Evolutionary conservation across 2,113 vertebrate genomes (phyloP), one percentile per base, ranked within the genome.

Genomic region (Caranx melampygus): DNA sequence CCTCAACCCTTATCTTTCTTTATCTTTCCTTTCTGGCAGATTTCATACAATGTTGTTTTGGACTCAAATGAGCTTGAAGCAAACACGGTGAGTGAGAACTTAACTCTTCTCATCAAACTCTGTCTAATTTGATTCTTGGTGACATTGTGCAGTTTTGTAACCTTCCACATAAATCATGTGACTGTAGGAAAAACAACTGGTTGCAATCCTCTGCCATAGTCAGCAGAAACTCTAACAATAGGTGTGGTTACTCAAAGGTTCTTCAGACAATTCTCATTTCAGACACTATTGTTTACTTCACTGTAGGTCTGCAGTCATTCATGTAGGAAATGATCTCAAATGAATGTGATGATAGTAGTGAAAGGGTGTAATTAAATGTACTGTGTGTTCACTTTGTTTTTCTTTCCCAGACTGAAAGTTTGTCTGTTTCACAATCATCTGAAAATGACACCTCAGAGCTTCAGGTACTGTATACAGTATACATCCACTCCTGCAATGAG

Each of bases 391-490:
- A 31, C 40, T 61, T 66, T 73, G 16, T 45, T 81, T 75, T 70
- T 71, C 70, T 80, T 57, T 59, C n/a, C 45, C 84, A 93, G 91
- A 91, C 85, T 55, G 85, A 84, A 71, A 90, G 82, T 72, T 26
- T 82, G 45, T 88, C 89, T 65, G 34, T 66, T 89, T 89, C 88
- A 21, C 82, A 89, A 72, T 91, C 90, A 4, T 73, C 86, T 79
- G 87, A 92, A 88, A 92, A 90, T 84, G 67, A 72, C 76, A 89
- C 89, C 26, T 79, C 87, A 44, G 83, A 84, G 61, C 3, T 87
- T 40, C 82, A 89, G 90, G 93, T 93, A 90, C 64, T 7, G 16
- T 15, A 35, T 0, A 47, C 20, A 34, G 68, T 15, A 35, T 0
- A 47, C 20, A 34, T 71, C 57, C 18, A 40, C 44, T 67, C 4